phyloP scores from a whole-genome alignment of 2,888 invertebrate species.

The Melanophora roralis region DNA sequence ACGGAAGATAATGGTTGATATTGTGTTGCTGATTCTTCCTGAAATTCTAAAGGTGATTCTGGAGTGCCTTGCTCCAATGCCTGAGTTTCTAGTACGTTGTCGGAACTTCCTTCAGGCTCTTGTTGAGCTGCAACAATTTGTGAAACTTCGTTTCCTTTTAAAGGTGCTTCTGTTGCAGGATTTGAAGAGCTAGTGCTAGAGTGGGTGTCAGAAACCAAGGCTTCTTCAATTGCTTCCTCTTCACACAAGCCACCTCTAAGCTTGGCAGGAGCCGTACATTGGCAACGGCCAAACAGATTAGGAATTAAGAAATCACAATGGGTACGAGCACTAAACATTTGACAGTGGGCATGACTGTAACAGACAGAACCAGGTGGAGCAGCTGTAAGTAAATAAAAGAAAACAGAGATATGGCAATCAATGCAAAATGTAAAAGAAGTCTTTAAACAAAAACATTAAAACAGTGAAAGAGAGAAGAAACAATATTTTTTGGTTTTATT shows the following conservation, averaged over 20 bases:
- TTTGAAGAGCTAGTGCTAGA: slow-evolving; percentile 57
- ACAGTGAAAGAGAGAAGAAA: not conserved
- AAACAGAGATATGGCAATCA: not conserved
- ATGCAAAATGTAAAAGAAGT: not conserved
- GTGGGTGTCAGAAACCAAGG: slow-evolving; percentile 39
- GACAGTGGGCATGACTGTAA: slow-evolving; percentile 93
- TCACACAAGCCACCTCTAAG: slow-evolving; percentile 83
- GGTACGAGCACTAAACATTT: slow-evolving; percentile 88
- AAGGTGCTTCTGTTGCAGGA: slow-evolving; percentile 24
- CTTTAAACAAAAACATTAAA: not conserved
- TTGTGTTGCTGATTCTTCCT: slow-evolving; percentile 62
- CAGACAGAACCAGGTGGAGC: slow-evolving; percentile 91
- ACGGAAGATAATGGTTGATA: slow-evolving; percentile 65
- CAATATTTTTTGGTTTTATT: not conserved
- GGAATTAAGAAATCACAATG: slow-evolving; percentile 94
- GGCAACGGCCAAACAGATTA: slow-evolving; percentile 91
- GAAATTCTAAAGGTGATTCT: not conserved
- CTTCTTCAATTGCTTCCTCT: slow-evolving; percentile 59
- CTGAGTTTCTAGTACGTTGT: slow-evolving; percentile 41
- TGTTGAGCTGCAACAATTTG: not conserved
- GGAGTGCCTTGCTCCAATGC: slow-evolving; percentile 22
- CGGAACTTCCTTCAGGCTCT: slow-evolving; percentile 1
- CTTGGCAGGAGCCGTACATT: slow-evolving; percentile 84
- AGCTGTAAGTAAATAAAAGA: slow-evolving; percentile 80
- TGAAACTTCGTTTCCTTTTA: slow-evolving; percentile 24